These are phyloP conservation scores for Danio albolineatus DNA, from an alignment of 2,797 vertebrate genomes.

Conservation along the genomic window DNA sequence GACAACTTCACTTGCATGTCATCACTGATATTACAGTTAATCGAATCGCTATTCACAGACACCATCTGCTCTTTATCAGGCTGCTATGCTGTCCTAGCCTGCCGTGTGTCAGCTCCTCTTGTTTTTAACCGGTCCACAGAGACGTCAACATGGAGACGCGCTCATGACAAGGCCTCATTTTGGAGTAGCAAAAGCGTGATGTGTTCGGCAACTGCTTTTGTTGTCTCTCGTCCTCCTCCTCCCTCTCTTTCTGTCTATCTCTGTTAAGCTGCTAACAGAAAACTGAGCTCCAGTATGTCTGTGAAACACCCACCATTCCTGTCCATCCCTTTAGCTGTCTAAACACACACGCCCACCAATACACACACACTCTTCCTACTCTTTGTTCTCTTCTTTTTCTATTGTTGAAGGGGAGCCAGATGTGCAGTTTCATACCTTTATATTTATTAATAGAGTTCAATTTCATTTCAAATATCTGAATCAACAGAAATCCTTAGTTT, in stretches of 20 bases:
- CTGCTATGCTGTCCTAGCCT: constrained; percentile 17
- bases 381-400: constrained; percentile 21
- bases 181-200: constrained; percentile 13
- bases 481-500: neutral
- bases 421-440: constrained; percentile 58
- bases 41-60: constrained; percentile 38
- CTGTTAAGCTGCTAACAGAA: constrained; percentile 7
- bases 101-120: constrained; percentile 10
- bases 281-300: constrained; percentile 46
- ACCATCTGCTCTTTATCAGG: constrained; percentile 43
- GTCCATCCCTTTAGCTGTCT: constrained; percentile 21
- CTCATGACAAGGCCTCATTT: constrained; percentile 26
- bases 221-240: constrained; percentile 11
- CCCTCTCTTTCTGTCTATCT: constrained; percentile 20
- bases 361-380: neutral
- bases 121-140: constrained; percentile 21
- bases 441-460: constrained; percentile 26
- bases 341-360: constrained; percentile 1
- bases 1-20: constrained; percentile 31
- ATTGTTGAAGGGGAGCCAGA: constrained; percentile 56
- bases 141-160: constrained; percentile 5
- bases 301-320: constrained; percentile 25
- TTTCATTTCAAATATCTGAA: neutral
- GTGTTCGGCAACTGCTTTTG: constrained; percentile 22
- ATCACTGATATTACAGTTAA: constrained; percentile 26